phyloP scores from a whole-genome alignment of 2,888 invertebrate species.

The Iphiclides podalirius region DNA sequence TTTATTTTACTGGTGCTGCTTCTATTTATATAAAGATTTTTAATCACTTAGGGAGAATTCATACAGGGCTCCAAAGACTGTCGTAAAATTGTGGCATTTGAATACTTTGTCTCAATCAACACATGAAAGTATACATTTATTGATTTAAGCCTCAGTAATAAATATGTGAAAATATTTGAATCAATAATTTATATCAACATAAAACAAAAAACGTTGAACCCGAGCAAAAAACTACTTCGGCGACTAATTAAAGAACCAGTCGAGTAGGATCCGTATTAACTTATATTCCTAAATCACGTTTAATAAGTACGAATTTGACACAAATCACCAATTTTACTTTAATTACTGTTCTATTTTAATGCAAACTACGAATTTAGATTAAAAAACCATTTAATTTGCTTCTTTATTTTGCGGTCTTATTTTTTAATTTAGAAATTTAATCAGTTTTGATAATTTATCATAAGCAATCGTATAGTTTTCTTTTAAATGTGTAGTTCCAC shows the following conservation, averaged over 20 bases:
- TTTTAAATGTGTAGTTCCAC: too few relatives aligned
- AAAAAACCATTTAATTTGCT: not conserved
- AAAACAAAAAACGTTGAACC: not conserved
- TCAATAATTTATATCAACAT: not conserved
- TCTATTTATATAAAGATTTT: too few relatives aligned
- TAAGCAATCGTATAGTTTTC: too few relatives aligned
- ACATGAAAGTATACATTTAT: too few relatives aligned
- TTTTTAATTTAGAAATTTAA: too few relatives aligned
- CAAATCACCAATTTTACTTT: slow-evolving; percentile 16
- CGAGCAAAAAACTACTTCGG: not conserved
- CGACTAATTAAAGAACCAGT: slow-evolving; percentile 10
- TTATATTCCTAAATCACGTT: not conserved
- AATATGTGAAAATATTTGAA: not conserved
- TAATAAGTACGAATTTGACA: not conserved
- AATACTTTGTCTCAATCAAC: too few relatives aligned
- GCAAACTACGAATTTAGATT: slow-evolving; percentile 5
- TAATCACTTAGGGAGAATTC: too few relatives aligned
- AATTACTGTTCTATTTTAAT: slow-evolving; percentile 13
- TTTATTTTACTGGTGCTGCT: too few relatives aligned
- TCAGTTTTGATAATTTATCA: too few relatives aligned
- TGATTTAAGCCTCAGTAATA: not conserved
- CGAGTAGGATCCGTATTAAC: not conserved
- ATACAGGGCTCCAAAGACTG: too few relatives aligned
- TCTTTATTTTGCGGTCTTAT: too few relatives aligned
- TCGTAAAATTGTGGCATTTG: too few relatives aligned